Conservation (phyloP, 2,888 invertebrate species). For the Scaptomyza tumidula region DNA sequence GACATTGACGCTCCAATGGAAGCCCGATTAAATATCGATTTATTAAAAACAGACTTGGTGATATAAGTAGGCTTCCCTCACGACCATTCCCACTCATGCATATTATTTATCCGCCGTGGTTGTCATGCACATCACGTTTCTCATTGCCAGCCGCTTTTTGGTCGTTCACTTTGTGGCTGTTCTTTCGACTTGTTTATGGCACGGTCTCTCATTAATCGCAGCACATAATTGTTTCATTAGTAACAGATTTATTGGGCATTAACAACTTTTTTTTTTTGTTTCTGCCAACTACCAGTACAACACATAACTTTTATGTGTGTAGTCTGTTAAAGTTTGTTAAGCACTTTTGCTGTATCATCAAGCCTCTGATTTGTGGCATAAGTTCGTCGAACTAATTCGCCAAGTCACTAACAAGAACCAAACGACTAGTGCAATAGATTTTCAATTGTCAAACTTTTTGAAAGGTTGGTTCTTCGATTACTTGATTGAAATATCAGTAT, state of each 20-base stretch:
- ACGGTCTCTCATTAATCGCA: constrained; percentile 65
- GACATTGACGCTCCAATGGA: constrained; percentile 48
- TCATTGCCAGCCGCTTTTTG: constrained; percentile 23
- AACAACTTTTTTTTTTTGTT: constrained; percentile 36
- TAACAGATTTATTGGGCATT: constrained; percentile 72
- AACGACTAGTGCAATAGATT: constrained; percentile 1
- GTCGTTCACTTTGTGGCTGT: constrained; percentile 19
- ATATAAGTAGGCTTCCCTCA: neutral
- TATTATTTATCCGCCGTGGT: constrained; percentile 66
- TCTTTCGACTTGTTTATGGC: constrained; percentile 50
- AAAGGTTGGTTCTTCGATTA: constrained; percentile 1
- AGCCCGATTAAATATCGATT: constrained; percentile 64
- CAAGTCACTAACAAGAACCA: constrained; percentile 8
- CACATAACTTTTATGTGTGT: constrained; percentile 48
- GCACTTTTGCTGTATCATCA: constrained; percentile 55
- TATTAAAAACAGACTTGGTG: constrained; percentile 61
- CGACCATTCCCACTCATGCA: constrained; percentile 32
- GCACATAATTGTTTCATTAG: constrained; percentile 78
- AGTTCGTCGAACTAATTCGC: constrained; percentile 7
- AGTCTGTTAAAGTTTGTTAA: constrained; percentile 30
- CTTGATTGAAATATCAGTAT: constrained; percentile 2
- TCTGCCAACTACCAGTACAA: neutral
- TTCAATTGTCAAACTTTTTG: constrained; percentile 2
- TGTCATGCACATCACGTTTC: constrained; percentile 70
- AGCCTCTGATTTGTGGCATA: constrained; percentile 10